Base-by-base conservation (phyloP, 2,113 vertebrate species). In the Tylochromis polylepis region DNA sequence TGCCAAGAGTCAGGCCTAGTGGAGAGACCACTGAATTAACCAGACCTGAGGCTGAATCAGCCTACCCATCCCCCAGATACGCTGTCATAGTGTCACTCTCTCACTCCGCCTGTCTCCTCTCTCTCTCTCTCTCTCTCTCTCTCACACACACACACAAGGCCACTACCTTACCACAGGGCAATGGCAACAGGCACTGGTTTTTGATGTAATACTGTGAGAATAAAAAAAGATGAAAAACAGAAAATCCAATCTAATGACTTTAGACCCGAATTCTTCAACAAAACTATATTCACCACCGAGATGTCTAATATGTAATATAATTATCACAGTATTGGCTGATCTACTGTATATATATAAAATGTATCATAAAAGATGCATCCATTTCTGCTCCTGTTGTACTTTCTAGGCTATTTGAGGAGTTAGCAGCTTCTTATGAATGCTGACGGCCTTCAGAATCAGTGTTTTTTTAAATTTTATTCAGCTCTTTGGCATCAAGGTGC, bases 11-110 rank as follows among this genome's bases (percentile, higher is more conserved):
- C 87, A 86, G 92, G 92, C 92, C 88, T 81, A 62, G 86, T 80
- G 57, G 85, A 93, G 85, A 87, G 92, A 91, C 78, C 91, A 88
- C 81, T 86, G 91, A 92, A 93, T 92, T 88, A 93, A 93, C 89
- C 93, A 95, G 92, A 94, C 94, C 93, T 86, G 89, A 88, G 93
- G 94, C 94, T 91, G 92, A 89, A 90, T 95, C 93, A 92, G 91
- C 81, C 83, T 65, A 8, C 93, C 93, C 92, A 90, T 90, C 92
- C 94, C 93, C 94, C 94, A 89, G 80, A 91, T 75, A 88, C 89
- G 82, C 90, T 90, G 92, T 89, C 91, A 92, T 86, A 90, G 87
- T 92, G 92, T 92, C 93, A 90, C 88, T 84, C 90, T 84, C 85
- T 81, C 87, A 24, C 88, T 60, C 87, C 16, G 65, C 24, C 24